Base-by-base conservation (phyloP, 2,797 vertebrate genomes). In the Lepus townsendii region DNA sequence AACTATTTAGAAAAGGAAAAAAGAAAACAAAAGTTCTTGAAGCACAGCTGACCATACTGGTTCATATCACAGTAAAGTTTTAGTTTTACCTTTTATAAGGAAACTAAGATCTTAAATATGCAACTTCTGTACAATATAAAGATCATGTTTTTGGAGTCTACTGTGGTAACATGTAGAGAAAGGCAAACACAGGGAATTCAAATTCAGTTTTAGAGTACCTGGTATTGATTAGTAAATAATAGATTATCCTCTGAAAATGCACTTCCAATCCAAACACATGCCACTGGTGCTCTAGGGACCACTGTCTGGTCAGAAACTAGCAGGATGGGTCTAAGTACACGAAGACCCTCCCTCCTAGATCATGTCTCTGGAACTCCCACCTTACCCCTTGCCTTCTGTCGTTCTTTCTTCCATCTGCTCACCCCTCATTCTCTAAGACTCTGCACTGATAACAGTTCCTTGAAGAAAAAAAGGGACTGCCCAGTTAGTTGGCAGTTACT, bases 61-160 rank as follows among this genome's bases (percentile, higher is more conserved):
- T 80, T 93, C 35, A 91, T 22, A 85, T 7, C 54, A 90, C 13
- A 30, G 20, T 65, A 11, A 96, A 69, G 17, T 88, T 88, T 90
- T 60, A 88, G 65, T 87, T 91, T 78, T 85, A 85, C 13, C 5
- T 86, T 86, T 84, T 66, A 93, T 93, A 78, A 88, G 11, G 26
- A 89, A 94, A 95, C 47, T 65, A 82, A 91, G 42, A 76, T 80
- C 38, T 73, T 90, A 87, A 90, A 78, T 86, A 35, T 20, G 24
- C 57, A 93, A 88, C 27, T 94, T 13, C 73, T 11, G 71, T 9
- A 65, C 3, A 27, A 3, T 63, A 4, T 17, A 75, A 92, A 65
- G 62, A 88, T 85, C 42, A 38, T 24, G 32, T 42, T 73, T 90
- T 73, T 60, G 12, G 26, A 91, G 19, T 76, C 10, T 24, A 19